These are phyloP conservation scores for Celastrina argiolus DNA, from an alignment of 2,888 invertebrate genomes.

Conservation along the genomic window DNA sequence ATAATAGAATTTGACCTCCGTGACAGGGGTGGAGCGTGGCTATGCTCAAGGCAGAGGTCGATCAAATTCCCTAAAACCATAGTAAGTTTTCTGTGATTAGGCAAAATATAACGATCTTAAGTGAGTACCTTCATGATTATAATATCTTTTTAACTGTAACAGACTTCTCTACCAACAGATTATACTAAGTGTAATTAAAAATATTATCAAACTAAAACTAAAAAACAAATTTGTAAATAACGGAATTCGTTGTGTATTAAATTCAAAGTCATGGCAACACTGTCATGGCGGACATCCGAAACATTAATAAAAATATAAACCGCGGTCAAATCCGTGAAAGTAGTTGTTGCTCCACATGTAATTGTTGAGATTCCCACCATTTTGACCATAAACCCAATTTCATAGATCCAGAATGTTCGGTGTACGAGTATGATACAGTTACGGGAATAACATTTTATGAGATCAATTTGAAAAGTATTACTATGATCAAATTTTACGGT, in stretches of 20 bases:
- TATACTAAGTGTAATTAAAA: too few relatives aligned
- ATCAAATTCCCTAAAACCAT: too few relatives aligned
- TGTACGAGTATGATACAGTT: slow-evolving; percentile 2
- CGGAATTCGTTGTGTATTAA: background rate
- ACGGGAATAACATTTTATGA: slow-evolving; percentile 9
- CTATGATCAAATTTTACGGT: background rate
- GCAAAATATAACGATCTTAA: too few relatives aligned
- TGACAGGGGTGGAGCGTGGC: too few relatives aligned
- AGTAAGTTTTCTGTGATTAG: too few relatives aligned
- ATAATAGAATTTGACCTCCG: too few relatives aligned
- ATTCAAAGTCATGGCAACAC: slow-evolving; percentile 1
- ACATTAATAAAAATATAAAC: background rate
- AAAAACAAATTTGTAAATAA: background rate
- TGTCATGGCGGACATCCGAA: background rate
- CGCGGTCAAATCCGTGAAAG: slow-evolving; percentile 3
- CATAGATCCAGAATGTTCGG: slow-evolving; percentile 11
- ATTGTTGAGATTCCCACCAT: slow-evolving; percentile 8
- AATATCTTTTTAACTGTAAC: too few relatives aligned
- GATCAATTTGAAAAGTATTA: background rate
- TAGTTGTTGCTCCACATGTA: background rate
- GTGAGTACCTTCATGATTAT: too few relatives aligned
- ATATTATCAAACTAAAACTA: too few relatives aligned
- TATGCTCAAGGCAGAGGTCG: too few relatives aligned
- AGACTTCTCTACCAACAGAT: too few relatives aligned
- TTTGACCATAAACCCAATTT: slow-evolving; percentile 6